These are phyloP conservation scores for Nymphalis polychloros DNA, from an alignment of 2,888 invertebrate species.

Conservation along the genomic window DNA sequence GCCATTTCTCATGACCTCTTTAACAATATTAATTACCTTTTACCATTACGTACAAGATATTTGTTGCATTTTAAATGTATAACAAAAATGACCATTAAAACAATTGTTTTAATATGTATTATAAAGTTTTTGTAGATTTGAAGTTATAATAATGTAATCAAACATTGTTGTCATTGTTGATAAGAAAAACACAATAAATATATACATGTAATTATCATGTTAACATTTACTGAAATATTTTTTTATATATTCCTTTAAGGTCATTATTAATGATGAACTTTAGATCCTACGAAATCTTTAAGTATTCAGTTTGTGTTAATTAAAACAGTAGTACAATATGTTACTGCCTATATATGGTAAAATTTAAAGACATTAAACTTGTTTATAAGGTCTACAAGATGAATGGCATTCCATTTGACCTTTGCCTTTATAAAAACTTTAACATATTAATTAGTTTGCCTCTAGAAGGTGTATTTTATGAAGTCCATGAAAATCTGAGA, in stretches of 20 bases:
- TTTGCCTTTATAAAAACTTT: not conserved
- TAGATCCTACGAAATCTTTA: not conserved
- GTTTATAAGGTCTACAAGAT: slow-evolving; percentile 8
- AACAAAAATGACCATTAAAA: too few species aligned
- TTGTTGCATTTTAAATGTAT: too few species aligned
- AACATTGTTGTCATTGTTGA: too few species aligned
- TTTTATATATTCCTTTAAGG: too few species aligned
- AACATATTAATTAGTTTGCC: not conserved
- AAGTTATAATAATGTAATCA: too few species aligned
- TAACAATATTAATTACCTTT: slow-evolving; percentile 5
- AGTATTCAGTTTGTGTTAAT: not conserved
- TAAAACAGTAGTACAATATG: not conserved
- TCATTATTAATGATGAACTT: too few species aligned
- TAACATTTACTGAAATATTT: too few species aligned
- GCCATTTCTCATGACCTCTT: slow-evolving; percentile 44
- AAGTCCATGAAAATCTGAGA: not conserved
- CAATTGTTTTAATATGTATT: too few species aligned
- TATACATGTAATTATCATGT: too few species aligned
- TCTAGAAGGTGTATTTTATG: not conserved
- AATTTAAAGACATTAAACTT: slow-evolving; percentile 2
- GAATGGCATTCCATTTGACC: not conserved
- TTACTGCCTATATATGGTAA: not conserved
- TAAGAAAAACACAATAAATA: too few species aligned
- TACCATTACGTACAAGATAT: slow-evolving; percentile 6
- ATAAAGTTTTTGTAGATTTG: too few species aligned